phyloP scores from a whole-genome alignment of 2,888 invertebrate genomes.

The Deladenus siricidicola region DNA sequence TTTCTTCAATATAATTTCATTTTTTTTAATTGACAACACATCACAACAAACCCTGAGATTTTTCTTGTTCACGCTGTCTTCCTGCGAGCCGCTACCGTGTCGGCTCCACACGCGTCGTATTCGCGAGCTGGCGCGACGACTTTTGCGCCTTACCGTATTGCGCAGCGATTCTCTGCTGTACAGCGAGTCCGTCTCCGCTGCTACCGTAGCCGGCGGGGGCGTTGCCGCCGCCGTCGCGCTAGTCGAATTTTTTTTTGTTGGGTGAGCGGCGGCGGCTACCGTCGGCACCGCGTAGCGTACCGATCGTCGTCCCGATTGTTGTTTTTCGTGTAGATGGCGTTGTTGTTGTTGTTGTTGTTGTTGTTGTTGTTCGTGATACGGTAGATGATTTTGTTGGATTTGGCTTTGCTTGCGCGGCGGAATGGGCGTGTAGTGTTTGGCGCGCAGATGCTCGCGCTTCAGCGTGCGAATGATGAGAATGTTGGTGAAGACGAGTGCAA shows the following conservation, averaged over 20 bases:
- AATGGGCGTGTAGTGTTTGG: background rate
- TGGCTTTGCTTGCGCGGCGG: background rate
- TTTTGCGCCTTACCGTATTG: background rate
- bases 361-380: background rate
- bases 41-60: constrained; percentile 24
- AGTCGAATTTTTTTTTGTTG: no score
- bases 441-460: constrained; percentile 32
- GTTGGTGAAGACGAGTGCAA: constrained; percentile 47
- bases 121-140: background rate
- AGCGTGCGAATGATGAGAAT: constrained; percentile 42
- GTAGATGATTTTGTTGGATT: background rate
- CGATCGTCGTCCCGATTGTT: no score
- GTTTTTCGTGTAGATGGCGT: background rate
- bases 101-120: background rate
- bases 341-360: background rate
- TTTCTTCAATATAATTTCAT: no score
- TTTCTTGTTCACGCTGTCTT: constrained; percentile 23
- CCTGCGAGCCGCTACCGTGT: background rate
- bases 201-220: no score
- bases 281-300: no score
- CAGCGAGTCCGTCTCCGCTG: no score
- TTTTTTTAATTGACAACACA: no score
- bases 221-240: no score
- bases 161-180: no score
- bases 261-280: no score